Percentiles rank a stretch among this genome's conserved stretches.
Evolutionary conservation across 2,888 invertebrate genomes (phyloP).

Genomic region (Eupithecia insigniata): DNA sequence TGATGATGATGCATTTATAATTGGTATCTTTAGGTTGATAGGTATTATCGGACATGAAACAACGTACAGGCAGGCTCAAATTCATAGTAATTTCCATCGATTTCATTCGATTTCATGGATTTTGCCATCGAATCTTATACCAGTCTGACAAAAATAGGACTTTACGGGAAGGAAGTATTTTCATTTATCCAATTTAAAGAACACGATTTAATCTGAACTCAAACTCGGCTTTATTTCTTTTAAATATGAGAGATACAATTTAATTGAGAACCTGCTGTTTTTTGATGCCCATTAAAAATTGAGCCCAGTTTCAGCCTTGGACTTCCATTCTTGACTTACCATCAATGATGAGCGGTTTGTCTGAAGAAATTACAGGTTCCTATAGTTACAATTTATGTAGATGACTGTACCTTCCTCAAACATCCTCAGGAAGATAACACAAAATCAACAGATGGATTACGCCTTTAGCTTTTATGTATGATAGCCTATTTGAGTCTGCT

Average conservation of each 20-base stretch:
- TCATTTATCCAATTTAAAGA: too few relatives aligned
- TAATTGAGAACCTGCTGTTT: background rate
- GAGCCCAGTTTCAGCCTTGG: background rate
- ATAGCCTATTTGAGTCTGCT: conserved; percentile 1
- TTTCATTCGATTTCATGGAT: background rate
- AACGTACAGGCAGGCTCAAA: too few relatives aligned
- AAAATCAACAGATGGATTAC: conserved; percentile 27
- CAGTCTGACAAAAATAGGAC: background rate
- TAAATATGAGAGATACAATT: background rate
- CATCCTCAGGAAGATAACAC: conserved; percentile 21
- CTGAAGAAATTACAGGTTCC: background rate
- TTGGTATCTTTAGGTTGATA: background rate
- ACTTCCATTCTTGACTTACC: background rate
- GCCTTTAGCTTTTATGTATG: conserved; percentile 8
- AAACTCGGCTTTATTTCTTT: too few relatives aligned
- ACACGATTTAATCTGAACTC: too few relatives aligned
- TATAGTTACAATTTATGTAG: background rate
- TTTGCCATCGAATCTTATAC: too few relatives aligned
- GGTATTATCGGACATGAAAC: too few relatives aligned
- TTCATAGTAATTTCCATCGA: too few relatives aligned
- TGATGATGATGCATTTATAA: too few relatives aligned
- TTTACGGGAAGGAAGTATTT: background rate
- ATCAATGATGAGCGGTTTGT: background rate
- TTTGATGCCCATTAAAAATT: background rate
- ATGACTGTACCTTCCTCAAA: conserved; percentile 16